Evolutionary conservation across 2,113 vertebrate genomes (phyloP).

Genomic region (Haplotaxodon microlepis): DNA sequence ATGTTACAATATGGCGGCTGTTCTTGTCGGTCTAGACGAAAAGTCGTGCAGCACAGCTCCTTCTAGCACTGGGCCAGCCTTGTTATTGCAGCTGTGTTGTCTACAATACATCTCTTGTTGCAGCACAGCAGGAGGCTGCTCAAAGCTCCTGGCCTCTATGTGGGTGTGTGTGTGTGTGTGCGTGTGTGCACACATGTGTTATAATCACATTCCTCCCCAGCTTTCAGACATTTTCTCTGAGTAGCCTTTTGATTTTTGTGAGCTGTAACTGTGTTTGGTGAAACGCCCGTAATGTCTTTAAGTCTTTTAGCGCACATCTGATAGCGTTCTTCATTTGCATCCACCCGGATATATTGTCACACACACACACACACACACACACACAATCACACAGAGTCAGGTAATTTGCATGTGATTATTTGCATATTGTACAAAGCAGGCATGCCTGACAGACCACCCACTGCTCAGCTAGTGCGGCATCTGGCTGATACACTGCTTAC

Average conservation of each 20-base stretch:
- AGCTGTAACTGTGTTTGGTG: slow-evolving; percentile 9
- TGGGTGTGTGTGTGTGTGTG: neutral
- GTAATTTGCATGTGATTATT: slow-evolving; percentile 65
- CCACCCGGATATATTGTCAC: slow-evolving; percentile 20
- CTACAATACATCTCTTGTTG: slow-evolving; percentile 70
- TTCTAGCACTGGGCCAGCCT: slow-evolving; percentile 48
- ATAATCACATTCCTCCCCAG: slow-evolving; percentile 38
- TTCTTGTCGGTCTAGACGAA: slow-evolving; percentile 35
- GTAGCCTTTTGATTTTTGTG: slow-evolving; percentile 13
- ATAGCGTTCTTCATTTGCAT: slow-evolving; percentile 39
- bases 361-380: slow-evolving; percentile 25
- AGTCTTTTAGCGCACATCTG: slow-evolving; percentile 5
- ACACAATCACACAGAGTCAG: slow-evolving; percentile 10
- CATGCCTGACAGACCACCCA: slow-evolving; percentile 52
- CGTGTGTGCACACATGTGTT: neutral
- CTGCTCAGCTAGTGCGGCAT: slow-evolving; percentile 35
- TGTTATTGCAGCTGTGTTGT: slow-evolving; percentile 73
- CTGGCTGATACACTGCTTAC: slow-evolving; percentile 53
- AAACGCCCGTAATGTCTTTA: neutral
- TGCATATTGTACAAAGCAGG: slow-evolving; percentile 60
- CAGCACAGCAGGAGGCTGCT: slow-evolving; percentile 58
- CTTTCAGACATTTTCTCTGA: neutral
- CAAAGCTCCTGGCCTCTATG: slow-evolving; percentile 39
- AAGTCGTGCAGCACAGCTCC: slow-evolving; percentile 38
- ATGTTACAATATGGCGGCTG: slow-evolving; percentile 36